Percentiles rank a stretch among this genome's conserved stretches.
Evolutionary conservation across 2,888 invertebrate genomes (phyloP).

Genomic region (Patella pellucida): DNA sequence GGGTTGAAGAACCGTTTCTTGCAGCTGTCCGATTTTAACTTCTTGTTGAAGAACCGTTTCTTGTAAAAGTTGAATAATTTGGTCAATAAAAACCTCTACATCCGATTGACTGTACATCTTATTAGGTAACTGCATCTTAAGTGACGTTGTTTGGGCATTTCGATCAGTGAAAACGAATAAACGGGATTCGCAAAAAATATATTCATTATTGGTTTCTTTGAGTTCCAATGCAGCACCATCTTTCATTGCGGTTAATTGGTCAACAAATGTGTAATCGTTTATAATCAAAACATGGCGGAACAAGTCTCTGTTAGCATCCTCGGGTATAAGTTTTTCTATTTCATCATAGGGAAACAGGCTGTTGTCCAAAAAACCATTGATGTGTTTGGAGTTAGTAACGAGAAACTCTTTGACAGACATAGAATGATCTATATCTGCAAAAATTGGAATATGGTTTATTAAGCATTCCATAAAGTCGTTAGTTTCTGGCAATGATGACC

Average conservation of each 20-base stretch:
- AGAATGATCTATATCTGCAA: background rate
- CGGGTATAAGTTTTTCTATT: background rate
- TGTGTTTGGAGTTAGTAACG: background rate
- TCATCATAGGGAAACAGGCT: background rate
- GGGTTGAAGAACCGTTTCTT: too few relatives aligned
- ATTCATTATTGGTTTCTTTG: background rate
- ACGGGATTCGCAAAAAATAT: background rate
- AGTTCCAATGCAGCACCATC: background rate
- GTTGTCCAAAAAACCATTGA: background rate
- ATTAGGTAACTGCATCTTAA: background rate
- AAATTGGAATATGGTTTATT: background rate
- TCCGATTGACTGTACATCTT: background rate
- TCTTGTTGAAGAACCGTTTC: too few relatives aligned
- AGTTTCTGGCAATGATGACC: background rate
- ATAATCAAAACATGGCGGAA: background rate
- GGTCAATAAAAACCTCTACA: background rate
- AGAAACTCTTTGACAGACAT: background rate
- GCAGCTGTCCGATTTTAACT: too few relatives aligned
- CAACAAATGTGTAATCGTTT: background rate
- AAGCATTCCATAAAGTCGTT: background rate
- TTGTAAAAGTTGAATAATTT: too few relatives aligned
- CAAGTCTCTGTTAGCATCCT: background rate
- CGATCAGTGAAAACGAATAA: background rate
- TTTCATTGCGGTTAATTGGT: background rate
- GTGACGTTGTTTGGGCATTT: background rate